Base-by-base conservation (phyloP, 2,888 invertebrate species). In the Dasypolia templi region DNA sequence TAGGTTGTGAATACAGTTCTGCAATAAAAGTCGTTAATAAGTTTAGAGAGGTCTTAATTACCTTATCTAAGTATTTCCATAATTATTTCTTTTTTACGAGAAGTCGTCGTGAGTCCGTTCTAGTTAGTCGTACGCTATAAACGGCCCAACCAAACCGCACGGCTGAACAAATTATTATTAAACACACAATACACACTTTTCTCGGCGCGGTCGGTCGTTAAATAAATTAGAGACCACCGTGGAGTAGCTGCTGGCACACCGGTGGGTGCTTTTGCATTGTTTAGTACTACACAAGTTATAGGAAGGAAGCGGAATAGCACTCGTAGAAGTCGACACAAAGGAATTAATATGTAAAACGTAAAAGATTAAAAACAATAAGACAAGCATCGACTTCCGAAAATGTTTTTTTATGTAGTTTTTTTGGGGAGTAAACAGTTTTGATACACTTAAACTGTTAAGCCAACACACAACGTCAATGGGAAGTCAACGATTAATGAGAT, bases 151-250 rank as follows among this genome's bases (percentile, higher is more conserved):
- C 32, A 65, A 35, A 74, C 67, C 59, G 35, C 78, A 66, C 42
- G 56, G 53, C 42, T 39, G 64, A 83, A 79, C 87, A 84, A 86
- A 85, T 86, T 84, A 82, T 83, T 86, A 77, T 81, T 87, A 84
- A 87, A 81, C 84, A 87, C 67, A 83, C 80, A 79, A 79, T 81
- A 84, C 80, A 77, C 76, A 77, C 75, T 77, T 79, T 82, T 67
- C 79, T 64, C 73, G 66, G 70, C 35, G 65, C 75, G 75, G 83
- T 64, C 29, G 75, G 64, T 66, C 51, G 77, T 68, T 87, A 81
- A 87, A 88, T 88, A 88, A 87, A 87, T 85, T 81, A 87, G 81
- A 68, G 74, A 71, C 77, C 69, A 72, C 65, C 77, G 66, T 17
- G 55, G 76, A 76, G 66, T 79, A 75, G 72, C 63, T 44, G 46